Conservation (phyloP, 2,113 vertebrate genomes). For the Neopipo cinnamomea region DNA sequence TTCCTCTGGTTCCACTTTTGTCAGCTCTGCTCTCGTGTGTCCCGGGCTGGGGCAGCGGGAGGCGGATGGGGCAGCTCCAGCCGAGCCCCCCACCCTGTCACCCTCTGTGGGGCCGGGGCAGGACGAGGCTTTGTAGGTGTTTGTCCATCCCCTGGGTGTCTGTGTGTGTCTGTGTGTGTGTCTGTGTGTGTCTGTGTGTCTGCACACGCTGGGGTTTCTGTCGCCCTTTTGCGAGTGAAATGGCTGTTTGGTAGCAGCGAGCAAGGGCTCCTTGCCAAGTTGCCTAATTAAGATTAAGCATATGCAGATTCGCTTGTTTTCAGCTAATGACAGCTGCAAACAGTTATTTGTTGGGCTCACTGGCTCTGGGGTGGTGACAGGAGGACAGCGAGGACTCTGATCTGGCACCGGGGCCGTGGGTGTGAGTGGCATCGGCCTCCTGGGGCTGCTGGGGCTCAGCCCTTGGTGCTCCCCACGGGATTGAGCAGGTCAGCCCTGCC, state of each 20-base stretch:
- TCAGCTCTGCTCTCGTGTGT: fast-evolving
- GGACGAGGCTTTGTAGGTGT: not conserved
- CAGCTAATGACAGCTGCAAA: conserved; percentile 72
- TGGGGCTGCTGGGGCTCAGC: not conserved
- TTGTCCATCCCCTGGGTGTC: not conserved
- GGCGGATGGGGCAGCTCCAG: not conserved
- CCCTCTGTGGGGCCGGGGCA: fast-evolving
- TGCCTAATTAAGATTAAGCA: conserved; percentile 52
- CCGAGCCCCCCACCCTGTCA: not conserved
- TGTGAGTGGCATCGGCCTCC: not conserved
- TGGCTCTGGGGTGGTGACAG: conserved; percentile 32
- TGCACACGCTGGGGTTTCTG: not conserved
- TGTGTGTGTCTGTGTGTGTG: not conserved
- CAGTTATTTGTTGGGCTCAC: conserved; percentile 53
- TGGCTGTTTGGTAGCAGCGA: conserved; percentile 46
- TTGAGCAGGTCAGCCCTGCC: not conserved
- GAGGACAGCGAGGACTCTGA: not conserved
- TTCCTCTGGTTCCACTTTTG: not conserved
- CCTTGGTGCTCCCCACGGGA: not conserved
- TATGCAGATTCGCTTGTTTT: conserved; percentile 74
- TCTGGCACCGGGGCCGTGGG: not conserved
- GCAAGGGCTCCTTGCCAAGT: conserved; percentile 66
- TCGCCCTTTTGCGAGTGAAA: conserved; percentile 52
- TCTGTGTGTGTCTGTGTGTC: not conserved
- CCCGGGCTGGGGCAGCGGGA: not conserved